Percentiles rank a stretch among this genome's conserved stretches.
phyloP scores from a whole-genome alignment of 2,113 vertebrate genomes.

The Nasalis larvatus region DNA sequence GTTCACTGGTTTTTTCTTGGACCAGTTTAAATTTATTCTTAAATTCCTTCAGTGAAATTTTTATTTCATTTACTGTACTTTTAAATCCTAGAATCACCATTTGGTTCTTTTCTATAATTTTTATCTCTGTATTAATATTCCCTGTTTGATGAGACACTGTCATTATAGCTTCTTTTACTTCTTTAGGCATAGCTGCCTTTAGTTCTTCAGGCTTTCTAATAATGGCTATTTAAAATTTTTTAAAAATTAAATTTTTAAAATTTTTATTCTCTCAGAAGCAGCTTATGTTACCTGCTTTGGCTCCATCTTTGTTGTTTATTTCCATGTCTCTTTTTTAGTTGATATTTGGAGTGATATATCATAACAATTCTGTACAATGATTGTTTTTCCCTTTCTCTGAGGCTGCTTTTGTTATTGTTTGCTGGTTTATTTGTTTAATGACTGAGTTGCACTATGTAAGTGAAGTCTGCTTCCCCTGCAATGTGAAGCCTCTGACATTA shows the following conservation, averaged over 20 bases:
- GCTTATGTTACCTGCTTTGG: background rate
- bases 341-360: background rate
- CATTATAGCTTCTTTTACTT: background rate
- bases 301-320: background rate
- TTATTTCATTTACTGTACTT: background rate
- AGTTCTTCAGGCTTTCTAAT: background rate
- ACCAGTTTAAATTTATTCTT: background rate
- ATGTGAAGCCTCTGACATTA: background rate
- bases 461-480: background rate
- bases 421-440: background rate
- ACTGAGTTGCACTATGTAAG: background rate
- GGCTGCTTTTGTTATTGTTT: background rate
- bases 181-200: background rate
- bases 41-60: background rate
- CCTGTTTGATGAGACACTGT: background rate
- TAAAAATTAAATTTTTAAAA: rapidly evolving
- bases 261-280: background rate
- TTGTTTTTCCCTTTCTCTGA: background rate
- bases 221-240: background rate
- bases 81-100: background rate
- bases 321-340: background rate
- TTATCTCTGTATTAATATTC: background rate
- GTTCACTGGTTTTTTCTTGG: background rate
- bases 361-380: background rate
- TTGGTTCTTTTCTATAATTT: background rate